A percentile compares a stretch with the other conserved stretches of the same genome.
phyloP scores from a whole-genome alignment of 2,113 vertebrate genomes.

The Apus apus region DNA sequence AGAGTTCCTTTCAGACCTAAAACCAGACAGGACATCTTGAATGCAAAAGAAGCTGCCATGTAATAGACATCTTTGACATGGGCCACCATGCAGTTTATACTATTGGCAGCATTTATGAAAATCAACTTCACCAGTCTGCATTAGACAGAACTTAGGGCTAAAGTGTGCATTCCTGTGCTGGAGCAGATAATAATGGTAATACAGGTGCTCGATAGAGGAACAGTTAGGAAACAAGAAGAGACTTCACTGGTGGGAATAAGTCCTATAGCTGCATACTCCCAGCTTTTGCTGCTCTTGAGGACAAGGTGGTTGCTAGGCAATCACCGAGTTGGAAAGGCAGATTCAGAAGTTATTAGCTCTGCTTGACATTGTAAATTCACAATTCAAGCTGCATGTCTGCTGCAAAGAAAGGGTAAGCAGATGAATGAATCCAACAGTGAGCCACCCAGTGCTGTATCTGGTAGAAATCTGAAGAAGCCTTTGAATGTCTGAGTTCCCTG shows the following conservation, averaged over 20 bases:
- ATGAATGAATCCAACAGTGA: background rate
- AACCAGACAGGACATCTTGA: background rate
- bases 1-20: background rate
- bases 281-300: background rate
- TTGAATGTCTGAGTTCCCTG: background rate
- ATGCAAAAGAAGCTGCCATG: background rate
- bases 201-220: background rate
- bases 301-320: background rate
- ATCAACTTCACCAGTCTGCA: background rate
- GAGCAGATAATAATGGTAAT: background rate
- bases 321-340: background rate
- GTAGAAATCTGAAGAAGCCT: background rate
- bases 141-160: background rate
- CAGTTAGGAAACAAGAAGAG: background rate
- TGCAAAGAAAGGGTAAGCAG: background rate
- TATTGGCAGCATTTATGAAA: background rate
- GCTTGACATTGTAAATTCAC: background rate
- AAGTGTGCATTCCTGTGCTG: fast-evolving
- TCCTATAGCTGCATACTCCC: background rate
- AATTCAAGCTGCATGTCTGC: background rate
- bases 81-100: background rate
- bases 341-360: background rate
- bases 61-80: background rate
- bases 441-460: background rate
- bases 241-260: background rate